Evolutionary conservation across 2,888 invertebrate genomes (phyloP).

Genomic region (Chrysopilus asiliformis): DNA sequence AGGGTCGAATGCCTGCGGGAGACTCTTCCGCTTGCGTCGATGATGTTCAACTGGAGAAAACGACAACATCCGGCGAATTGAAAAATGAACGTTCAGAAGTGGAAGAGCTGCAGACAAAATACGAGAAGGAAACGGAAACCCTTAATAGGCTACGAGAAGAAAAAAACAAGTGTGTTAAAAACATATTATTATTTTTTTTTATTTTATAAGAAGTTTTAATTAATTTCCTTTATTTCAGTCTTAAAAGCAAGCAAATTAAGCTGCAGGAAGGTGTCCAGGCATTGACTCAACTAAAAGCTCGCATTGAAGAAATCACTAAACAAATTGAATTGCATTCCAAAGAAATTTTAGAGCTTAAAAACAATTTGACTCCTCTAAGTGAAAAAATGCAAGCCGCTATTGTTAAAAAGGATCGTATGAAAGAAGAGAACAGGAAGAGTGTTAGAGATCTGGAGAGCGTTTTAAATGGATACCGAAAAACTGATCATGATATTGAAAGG

Average conservation of each 20-base stretch:
- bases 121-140: constrained; percentile 30
- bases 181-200: neutral
- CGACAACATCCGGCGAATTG: constrained; percentile 38
- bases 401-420: constrained; percentile 27
- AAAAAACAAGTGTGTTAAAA: constrained; percentile 23
- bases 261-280: constrained; percentile 45
- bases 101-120: constrained; percentile 38
- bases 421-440: constrained; percentile 23
- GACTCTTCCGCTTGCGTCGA: constrained; percentile 31
- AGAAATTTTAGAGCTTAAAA: constrained; percentile 29
- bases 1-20: too few species aligned
- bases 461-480: too few species aligned
- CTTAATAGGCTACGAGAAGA: constrained; percentile 30
- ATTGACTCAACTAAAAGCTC: constrained; percentile 29
- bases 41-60: constrained; percentile 40
- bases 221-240: constrained; percentile 19
- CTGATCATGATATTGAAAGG: constrained; percentile 30
- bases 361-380: constrained; percentile 35
- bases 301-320: constrained; percentile 21
- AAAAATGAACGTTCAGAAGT: constrained; percentile 35
- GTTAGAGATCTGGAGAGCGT: constrained; percentile 20
- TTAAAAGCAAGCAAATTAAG: constrained; percentile 56
- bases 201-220: neutral
- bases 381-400: constrained; percentile 26
- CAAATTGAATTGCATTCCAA: constrained; percentile 28